These are phyloP conservation scores for Lysiphlebus fabarum DNA, from an alignment of 1,140 invertebrate species.

Conservation along the genomic window DNA sequence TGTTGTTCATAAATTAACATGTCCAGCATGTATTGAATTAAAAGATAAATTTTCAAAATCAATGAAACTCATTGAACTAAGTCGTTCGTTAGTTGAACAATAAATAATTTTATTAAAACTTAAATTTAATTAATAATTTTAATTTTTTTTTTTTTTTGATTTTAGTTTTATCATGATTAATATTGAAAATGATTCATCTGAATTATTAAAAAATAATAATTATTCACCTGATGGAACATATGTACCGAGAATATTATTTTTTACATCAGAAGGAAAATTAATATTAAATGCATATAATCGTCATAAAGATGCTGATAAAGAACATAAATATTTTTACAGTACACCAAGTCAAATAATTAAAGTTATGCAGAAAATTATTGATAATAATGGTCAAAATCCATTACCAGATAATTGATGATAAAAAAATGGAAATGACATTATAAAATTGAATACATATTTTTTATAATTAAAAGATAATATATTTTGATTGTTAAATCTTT, in stretches of 20 bases:
- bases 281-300: constrained; percentile 39
- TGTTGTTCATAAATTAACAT: constrained; percentile 34
- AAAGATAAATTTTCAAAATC: constrained; percentile 39
- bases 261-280: constrained; percentile 37
- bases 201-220: constrained; percentile 23
- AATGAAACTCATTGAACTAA: constrained; percentile 38
- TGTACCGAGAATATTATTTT: constrained; percentile 47
- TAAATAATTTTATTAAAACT: background rate
- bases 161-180: constrained; percentile 43
- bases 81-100: constrained; percentile 36
- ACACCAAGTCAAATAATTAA: constrained; percentile 35
- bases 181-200: constrained; percentile 30
- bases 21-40: constrained; percentile 35
- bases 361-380: constrained; percentile 39
- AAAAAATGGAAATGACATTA: constrained; percentile 23
- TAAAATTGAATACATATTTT: constrained; percentile 31
- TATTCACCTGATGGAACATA: constrained; percentile 44
- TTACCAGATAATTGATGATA: constrained; percentile 21
- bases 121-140: constrained; percentile 5
- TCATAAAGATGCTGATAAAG: constrained; percentile 27
- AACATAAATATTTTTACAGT: constrained; percentile 40
- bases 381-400: constrained; percentile 8
- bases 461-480: too few relatives aligned
- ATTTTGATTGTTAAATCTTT: constrained; percentile 28
- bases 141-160: constrained; percentile 5